Percentiles rank a stretch among this genome's conserved stretches.
Evolutionary conservation across 2,113 vertebrate genomes (phyloP).

Genomic region (Mustela nigripes): DNA sequence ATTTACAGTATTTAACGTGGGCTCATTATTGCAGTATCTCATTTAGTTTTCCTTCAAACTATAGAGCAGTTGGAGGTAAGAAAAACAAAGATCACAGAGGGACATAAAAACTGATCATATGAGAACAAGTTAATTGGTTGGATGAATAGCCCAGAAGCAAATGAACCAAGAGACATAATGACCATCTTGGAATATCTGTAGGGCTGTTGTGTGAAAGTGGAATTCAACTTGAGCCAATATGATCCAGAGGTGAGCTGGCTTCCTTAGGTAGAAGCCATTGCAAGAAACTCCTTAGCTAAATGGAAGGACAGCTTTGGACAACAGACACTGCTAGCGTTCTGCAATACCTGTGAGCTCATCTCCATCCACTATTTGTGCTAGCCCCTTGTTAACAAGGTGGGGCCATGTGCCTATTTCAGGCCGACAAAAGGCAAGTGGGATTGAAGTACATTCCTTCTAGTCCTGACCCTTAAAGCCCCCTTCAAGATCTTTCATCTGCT

Average conservation of each 20-base stretch:
- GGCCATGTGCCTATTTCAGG: not conserved
- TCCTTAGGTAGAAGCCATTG: not conserved
- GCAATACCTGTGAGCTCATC: not conserved
- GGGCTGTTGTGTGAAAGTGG: not conserved
- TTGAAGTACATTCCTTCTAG: not conserved
- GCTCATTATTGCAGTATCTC: not conserved
- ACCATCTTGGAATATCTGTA: not conserved
- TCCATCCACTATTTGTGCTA: not conserved
- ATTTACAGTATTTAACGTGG: not conserved
- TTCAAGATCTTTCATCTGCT: not conserved
- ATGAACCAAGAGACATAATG: not conserved
- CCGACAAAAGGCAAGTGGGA: not conserved
- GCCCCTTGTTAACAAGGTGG: not conserved
- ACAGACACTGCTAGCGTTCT: not conserved
- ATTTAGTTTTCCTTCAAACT: constrained; percentile 19
- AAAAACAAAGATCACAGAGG: not conserved
- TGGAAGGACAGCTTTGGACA: not conserved
- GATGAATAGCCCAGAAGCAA: not conserved
- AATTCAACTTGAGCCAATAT: not conserved
- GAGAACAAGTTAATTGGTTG: not conserved
- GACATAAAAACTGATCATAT: not conserved
- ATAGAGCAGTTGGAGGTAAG: not conserved
- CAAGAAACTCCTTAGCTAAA: not conserved
- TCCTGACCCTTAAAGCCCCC: not conserved
- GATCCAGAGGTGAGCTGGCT: not conserved